Evolutionary conservation across 2,888 invertebrate genomes (phyloP).

Genomic region (Seira ritae): DNA sequence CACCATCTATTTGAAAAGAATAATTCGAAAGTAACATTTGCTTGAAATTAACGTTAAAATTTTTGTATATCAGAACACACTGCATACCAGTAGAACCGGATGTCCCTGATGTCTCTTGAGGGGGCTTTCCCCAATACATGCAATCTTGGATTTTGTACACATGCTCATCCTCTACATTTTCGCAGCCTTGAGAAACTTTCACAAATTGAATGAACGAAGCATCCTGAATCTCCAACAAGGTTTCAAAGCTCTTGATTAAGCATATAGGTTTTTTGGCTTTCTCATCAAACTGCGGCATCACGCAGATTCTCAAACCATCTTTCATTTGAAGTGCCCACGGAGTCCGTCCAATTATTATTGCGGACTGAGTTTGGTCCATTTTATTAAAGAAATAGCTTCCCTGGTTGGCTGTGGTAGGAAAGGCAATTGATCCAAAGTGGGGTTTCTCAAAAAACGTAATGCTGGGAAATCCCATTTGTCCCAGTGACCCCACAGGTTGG

Average conservation of each 20-base stretch:
- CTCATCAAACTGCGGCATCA: conserved; percentile 38
- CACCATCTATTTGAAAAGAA: too few species aligned
- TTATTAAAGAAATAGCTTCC: conserved; percentile 43
- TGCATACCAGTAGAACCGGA: too few species aligned
- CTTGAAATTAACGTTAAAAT: too few species aligned
- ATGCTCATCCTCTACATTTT: conserved; percentile 15
- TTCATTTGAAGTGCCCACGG: conserved; percentile 30
- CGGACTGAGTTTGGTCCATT: conserved; percentile 35
- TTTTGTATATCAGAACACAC: not conserved
- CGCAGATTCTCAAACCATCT: conserved; percentile 33
- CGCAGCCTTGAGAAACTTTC: conserved; percentile 38
- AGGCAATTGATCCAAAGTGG: conserved; percentile 44
- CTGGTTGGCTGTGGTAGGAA: conserved; percentile 32
- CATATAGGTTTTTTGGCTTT: conserved; percentile 30
- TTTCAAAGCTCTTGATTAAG: conserved; percentile 21
- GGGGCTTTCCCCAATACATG: conserved; percentile 29
- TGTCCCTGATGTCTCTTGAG: not conserved
- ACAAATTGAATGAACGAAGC: not conserved
- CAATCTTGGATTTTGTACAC: conserved; percentile 48
- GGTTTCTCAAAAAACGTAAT: conserved; percentile 53
- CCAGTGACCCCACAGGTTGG: conserved; percentile 41
- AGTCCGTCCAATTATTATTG: conserved; percentile 23
- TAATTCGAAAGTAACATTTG: too few species aligned
- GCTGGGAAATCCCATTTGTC: conserved; percentile 15
- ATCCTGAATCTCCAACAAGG: not conserved